phyloP scores from a whole-genome alignment of 2,888 invertebrate genomes.

The Escarpia spicata region DNA sequence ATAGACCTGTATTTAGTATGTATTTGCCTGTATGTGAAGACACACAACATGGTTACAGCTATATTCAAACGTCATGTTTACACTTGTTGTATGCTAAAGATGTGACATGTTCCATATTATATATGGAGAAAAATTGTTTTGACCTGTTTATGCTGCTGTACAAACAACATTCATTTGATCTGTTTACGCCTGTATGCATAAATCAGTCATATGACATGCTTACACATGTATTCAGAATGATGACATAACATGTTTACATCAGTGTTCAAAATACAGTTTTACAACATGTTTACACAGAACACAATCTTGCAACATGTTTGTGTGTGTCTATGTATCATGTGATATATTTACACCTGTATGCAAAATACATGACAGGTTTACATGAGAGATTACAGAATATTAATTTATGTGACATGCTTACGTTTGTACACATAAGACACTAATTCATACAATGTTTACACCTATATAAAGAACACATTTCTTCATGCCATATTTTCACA shows the following conservation, averaged over 20 bases:
- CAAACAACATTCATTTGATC: neutral
- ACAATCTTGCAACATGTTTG: neutral
- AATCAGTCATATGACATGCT: neutral
- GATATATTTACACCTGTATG: neutral
- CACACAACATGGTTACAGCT: too few species aligned
- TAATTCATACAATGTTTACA: too few species aligned
- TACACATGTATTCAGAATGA: neutral
- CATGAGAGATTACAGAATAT: neutral
- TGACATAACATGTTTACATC: neutral
- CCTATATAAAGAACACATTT: neutral
- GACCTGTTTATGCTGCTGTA: too few species aligned
- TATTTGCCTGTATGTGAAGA: too few species aligned
- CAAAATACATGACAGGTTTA: neutral
- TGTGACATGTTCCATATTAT: too few species aligned
- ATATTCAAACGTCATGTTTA: too few species aligned
- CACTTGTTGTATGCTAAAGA: too few species aligned
- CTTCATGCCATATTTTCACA: neutral
- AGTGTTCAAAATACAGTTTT: neutral
- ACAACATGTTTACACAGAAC: neutral
- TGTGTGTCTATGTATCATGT: neutral
- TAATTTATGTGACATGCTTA: neutral
- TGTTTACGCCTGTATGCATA: neutral
- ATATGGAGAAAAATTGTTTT: too few species aligned
- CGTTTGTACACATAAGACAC: too few species aligned
- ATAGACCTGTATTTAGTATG: too few species aligned